Evolutionary conservation across 2,888 invertebrate species (phyloP).

Genomic region (Chelonus formosanus): DNA sequence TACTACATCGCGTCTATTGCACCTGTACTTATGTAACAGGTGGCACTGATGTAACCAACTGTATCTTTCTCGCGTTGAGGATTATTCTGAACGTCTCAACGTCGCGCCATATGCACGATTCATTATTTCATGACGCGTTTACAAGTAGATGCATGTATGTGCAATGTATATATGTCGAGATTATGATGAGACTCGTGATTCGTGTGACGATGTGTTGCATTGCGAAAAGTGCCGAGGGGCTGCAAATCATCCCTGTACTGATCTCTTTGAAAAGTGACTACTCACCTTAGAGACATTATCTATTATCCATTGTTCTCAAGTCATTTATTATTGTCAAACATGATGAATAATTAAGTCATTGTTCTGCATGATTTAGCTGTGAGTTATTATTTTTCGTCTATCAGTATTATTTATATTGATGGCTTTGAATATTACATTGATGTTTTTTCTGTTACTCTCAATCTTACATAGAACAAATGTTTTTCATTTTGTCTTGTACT

Average conservation of each 20-base stretch:
- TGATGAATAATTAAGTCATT: constrained; percentile 19
- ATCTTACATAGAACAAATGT: too few species aligned
- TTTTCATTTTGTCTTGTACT: too few species aligned
- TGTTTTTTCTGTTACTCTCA: neutral
- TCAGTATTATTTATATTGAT: neutral
- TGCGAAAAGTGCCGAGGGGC: constrained; percentile 25
- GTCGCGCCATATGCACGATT: constrained; percentile 11
- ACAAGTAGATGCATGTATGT: neutral
- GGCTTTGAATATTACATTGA: neutral
- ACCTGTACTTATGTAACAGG: constrained; percentile 49
- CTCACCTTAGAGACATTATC: constrained; percentile 15
- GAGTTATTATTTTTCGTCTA: constrained; percentile 3
- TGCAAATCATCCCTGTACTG: constrained; percentile 20
- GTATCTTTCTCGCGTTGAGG: constrained; percentile 12
- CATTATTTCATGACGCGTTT: neutral
- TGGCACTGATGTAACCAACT: constrained; percentile 27
- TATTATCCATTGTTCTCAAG: constrained; percentile 21
- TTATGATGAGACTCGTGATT: constrained; percentile 1
- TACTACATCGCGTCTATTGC: constrained; percentile 29
- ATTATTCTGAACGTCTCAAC: constrained; percentile 13
- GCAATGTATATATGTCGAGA: constrained; percentile 8
- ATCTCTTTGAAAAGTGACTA: constrained; percentile 3
- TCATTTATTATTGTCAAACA: constrained; percentile 19
- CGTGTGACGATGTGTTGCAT: constrained; percentile 21
- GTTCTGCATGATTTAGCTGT: constrained; percentile 27